Conservation (phyloP, 2,888 invertebrate genomes). For the Phengaris alcon region DNA sequence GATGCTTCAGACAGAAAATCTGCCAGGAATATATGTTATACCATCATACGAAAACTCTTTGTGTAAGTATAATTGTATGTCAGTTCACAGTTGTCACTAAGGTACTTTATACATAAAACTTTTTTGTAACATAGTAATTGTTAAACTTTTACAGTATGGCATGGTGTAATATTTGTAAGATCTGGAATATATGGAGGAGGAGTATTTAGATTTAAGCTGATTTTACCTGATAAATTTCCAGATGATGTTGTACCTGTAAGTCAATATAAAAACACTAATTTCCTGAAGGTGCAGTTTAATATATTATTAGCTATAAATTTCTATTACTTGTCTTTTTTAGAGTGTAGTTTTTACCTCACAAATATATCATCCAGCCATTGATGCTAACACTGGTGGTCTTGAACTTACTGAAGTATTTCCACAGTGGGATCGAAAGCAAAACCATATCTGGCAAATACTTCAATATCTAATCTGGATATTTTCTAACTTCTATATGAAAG, state of each 20-base stretch:
- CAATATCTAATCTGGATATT: slow-evolving; percentile 91
- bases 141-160: slow-evolving; percentile 85
- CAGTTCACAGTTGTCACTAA: too few species aligned
- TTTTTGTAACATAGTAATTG: slow-evolving; percentile 17
- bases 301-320: neutral
- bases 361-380: slow-evolving; percentile 92
- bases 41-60: slow-evolving; percentile 92
- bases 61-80: slow-evolving; percentile 77
- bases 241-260: slow-evolving; percentile 90
- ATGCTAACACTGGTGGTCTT: slow-evolving; percentile 87
- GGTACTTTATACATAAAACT: neutral
- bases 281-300: neutral
- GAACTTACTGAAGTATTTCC: slow-evolving; percentile 89
- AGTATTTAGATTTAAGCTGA: slow-evolving; percentile 92
- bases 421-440: slow-evolving; percentile 89
- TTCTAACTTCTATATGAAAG: slow-evolving; percentile 87
- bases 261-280: slow-evolving; percentile 38
- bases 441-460: slow-evolving; percentile 93
- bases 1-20: slow-evolving; percentile 89
- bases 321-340: slow-evolving; percentile 68
- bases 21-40: slow-evolving; percentile 94
- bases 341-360: slow-evolving; percentile 89
- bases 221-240: slow-evolving; percentile 93
- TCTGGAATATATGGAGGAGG: slow-evolving; percentile 94
- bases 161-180: slow-evolving; percentile 93